Evolutionary conservation across 2,888 invertebrate genomes (phyloP).

Genomic region (Cremastobaeus sp.): DNA sequence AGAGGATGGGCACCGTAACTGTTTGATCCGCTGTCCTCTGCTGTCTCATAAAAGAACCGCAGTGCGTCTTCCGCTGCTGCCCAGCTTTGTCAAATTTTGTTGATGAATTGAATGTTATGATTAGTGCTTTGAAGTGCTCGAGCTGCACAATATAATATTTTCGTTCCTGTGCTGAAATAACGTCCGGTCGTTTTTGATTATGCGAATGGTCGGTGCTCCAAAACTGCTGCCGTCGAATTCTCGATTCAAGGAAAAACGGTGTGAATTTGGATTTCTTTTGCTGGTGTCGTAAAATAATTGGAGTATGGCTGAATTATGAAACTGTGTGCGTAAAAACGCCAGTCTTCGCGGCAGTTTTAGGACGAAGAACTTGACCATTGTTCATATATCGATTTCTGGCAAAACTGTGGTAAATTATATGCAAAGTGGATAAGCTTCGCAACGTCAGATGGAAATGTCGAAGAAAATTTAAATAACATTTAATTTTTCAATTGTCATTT

Average conservation of each 20-base stretch:
- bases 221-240: too few relatives aligned
- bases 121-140: slow-evolving; percentile 35
- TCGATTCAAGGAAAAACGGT: too few relatives aligned
- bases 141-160: slow-evolving; percentile 10
- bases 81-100: slow-evolving; percentile 46
- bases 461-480: slow-evolving; percentile 40
- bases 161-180: neutral
- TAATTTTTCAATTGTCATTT: slow-evolving; percentile 37
- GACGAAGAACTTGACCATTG: slow-evolving; percentile 42
- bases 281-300: slow-evolving; percentile 1
- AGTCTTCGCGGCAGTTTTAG: slow-evolving; percentile 21
- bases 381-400: slow-evolving; percentile 50
- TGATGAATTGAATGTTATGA: slow-evolving; percentile 49
- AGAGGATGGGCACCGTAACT: slow-evolving; percentile 70
- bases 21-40: slow-evolving; percentile 72
- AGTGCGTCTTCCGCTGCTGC: slow-evolving; percentile 38
- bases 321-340: too few relatives aligned
- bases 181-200: too few relatives aligned
- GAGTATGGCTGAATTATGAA: too few relatives aligned
- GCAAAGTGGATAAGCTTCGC: slow-evolving; percentile 48
- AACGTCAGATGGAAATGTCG: slow-evolving; percentile 55
- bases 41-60: slow-evolving; percentile 59
- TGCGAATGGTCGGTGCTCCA: too few relatives aligned
- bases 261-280: too few relatives aligned
- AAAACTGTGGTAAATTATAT: slow-evolving; percentile 53